phyloP scores from a whole-genome alignment of 2,797 vertebrate species.

The Carcharodon carcharias region DNA sequence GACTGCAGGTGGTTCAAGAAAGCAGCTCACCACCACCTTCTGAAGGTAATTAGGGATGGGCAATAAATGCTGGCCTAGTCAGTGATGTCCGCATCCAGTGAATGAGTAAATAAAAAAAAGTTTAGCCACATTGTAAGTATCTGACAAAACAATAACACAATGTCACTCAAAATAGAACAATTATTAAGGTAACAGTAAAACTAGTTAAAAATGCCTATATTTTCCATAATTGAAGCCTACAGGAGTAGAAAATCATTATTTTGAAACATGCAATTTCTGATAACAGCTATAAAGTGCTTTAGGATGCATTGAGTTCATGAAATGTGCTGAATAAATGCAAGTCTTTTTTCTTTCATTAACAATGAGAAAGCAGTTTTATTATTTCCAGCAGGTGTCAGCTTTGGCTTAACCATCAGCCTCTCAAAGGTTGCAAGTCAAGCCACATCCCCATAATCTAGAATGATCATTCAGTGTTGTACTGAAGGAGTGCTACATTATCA shows the following conservation, averaged over 20 bases:
- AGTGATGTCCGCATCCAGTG: no score
- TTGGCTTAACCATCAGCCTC: not conserved
- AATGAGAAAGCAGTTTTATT: not conserved
- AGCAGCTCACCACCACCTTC: no score
- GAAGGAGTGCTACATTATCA: not conserved
- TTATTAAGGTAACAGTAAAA: not conserved
- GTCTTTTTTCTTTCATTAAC: not conserved
- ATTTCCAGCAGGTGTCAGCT: not conserved
- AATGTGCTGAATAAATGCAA: not conserved
- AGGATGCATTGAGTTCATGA: not conserved
- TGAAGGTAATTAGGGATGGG: no score
- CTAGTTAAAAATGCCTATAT: not conserved
- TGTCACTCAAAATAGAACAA: not conserved
- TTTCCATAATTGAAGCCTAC: not conserved
- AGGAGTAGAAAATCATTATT: not conserved
- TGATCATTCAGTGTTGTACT: not conserved
- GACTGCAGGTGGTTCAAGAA: no score
- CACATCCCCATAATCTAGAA: not conserved
- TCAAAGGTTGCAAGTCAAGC: not conserved
- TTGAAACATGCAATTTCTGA: not conserved
- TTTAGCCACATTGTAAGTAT: not conserved
- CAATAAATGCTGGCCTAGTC: no score
- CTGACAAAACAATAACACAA: not conserved
- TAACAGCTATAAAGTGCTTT: not conserved
- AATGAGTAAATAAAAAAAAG: no score